A percentile compares a stretch with the other conserved stretches of the same genome.
phyloP scores from a whole-genome alignment of 2,797 vertebrate species.

The Malurus splendens region DNA sequence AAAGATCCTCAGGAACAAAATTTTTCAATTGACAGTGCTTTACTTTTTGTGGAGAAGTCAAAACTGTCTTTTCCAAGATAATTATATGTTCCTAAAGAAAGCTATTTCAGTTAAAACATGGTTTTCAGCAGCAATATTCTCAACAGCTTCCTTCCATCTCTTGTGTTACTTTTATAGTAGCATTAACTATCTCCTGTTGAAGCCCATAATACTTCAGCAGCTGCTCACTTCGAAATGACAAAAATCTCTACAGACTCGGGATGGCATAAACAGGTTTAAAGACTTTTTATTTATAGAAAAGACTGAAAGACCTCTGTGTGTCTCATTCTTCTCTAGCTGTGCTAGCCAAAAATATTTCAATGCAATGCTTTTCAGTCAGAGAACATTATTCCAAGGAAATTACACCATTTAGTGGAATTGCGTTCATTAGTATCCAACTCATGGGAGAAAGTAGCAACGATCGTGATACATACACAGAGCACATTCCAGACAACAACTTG shows the following conservation, averaged over 20 bases:
- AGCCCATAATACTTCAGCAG: slow-evolving; percentile 79
- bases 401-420: background rate
- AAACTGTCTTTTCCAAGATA: background rate
- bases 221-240: slow-evolving; percentile 77
- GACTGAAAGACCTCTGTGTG: background rate
- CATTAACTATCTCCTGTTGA: slow-evolving; percentile 70
- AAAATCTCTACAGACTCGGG: slow-evolving; percentile 58
- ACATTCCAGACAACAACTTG: background rate
- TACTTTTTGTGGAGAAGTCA: background rate
- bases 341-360: slow-evolving; percentile 32
- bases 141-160: slow-evolving; percentile 56
- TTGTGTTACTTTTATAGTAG: slow-evolving; percentile 69
- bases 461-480: background rate
- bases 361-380: background rate
- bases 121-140: background rate
- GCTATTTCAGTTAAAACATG: background rate
- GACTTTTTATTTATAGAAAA: slow-evolving; percentile 19
- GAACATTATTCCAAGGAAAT: slow-evolving; percentile 3
- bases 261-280: background rate
- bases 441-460: background rate
- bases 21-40: background rate
- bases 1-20: background rate
- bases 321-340: background rate
- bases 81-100: slow-evolving; percentile 18
- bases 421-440: background rate